Percentiles rank a stretch among this genome's conserved stretches.
Evolutionary conservation across 2,888 invertebrate genomes (phyloP).

Genomic region (Drosophila niveifrons): DNA sequence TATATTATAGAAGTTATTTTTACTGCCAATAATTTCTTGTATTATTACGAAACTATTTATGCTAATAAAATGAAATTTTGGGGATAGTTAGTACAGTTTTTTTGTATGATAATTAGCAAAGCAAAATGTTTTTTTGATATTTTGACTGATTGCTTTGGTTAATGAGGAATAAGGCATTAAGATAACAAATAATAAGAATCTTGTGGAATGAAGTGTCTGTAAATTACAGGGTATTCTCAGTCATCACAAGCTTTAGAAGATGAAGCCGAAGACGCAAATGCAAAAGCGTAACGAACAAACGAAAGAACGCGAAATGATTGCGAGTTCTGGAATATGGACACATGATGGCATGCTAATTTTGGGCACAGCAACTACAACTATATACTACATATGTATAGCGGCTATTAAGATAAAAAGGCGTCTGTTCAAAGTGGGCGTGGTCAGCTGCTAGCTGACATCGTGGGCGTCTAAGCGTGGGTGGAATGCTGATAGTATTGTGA

Average conservation of each 20-base stretch:
- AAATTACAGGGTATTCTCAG: not conserved
- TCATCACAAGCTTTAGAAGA: not conserved
- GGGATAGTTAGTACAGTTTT: too few relatives aligned
- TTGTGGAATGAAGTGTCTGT: too few relatives aligned
- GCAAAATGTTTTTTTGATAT: too few relatives aligned
- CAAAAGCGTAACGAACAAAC: constrained; percentile 2
- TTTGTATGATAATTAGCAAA: too few relatives aligned
- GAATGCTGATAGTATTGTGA: not conserved
- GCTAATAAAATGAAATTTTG: too few relatives aligned
- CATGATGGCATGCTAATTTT: constrained; percentile 33
- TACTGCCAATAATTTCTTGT: too few relatives aligned
- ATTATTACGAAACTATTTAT: too few relatives aligned
- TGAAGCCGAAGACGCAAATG: not conserved
- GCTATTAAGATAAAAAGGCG: constrained; percentile 5
- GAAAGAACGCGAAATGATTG: not conserved
- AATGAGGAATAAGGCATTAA: too few relatives aligned
- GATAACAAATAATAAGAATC: not conserved
- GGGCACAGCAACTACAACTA: constrained; percentile 1
- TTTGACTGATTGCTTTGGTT: too few relatives aligned
- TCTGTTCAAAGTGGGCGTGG: constrained; percentile 7
- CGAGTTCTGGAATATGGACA: not conserved
- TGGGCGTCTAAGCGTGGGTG: constrained; percentile 3
- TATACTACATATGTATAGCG: not conserved
- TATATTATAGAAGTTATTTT: too few relatives aligned
- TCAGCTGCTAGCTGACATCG: not conserved